phyloP scores from a whole-genome alignment of 2,113 vertebrate species.

The Garra rufa region DNA sequence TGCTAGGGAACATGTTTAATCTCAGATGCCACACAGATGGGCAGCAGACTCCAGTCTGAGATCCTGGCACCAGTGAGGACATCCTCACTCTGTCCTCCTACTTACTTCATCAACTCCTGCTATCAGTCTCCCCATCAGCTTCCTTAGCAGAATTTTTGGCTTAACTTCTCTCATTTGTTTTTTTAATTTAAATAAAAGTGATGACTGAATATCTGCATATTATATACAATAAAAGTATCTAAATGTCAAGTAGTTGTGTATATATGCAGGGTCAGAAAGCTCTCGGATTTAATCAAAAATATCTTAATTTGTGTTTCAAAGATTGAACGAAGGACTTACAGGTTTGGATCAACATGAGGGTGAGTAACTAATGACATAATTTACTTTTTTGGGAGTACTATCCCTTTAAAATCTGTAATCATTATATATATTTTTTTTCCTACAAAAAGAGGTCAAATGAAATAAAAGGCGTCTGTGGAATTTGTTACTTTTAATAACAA shows the following conservation, averaged over 20 bases:
- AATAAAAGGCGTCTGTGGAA: too few species aligned
- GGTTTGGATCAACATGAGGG: too few species aligned
- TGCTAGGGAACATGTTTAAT: constrained; percentile 16
- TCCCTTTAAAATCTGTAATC: too few species aligned
- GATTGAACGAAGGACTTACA: too few species aligned
- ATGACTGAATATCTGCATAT: not conserved
- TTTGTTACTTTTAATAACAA: not conserved
- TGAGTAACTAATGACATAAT: too few species aligned
- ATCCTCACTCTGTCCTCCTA: not conserved
- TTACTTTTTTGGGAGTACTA: too few species aligned
- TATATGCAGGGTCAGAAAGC: too few species aligned
- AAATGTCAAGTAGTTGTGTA: not conserved
- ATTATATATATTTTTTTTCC: too few species aligned
- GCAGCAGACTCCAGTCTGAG: not conserved
- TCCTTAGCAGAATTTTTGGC: not conserved
- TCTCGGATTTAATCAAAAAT: too few species aligned
- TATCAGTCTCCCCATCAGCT: not conserved
- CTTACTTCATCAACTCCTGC: constrained; percentile 1
- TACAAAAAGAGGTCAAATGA: too few species aligned
- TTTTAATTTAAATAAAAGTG: not conserved
- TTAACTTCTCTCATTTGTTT: not conserved
- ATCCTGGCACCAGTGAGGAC: not conserved
- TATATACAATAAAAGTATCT: not conserved
- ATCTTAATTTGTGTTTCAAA: too few species aligned
- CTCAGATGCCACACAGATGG: constrained; percentile 32